Evolutionary conservation across 2,113 vertebrate species (phyloP).

Genomic region (Cyanoramphus novaezelandiae): DNA sequence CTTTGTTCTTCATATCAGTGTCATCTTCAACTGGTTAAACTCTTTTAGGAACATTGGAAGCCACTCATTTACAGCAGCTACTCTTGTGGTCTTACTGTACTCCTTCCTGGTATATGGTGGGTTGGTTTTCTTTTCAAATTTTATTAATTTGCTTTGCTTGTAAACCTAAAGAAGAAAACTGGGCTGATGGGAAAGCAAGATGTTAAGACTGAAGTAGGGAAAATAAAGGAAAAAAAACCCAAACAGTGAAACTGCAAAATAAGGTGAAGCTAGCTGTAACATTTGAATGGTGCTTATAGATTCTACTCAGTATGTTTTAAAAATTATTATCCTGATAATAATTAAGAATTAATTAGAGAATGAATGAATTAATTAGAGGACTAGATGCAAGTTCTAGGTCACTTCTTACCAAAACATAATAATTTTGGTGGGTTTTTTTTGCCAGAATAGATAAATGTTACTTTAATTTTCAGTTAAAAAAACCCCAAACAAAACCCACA

Average conservation of each 20-base stretch:
- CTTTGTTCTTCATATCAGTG: neutral
- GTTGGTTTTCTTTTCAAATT: neutral
- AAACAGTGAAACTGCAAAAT: neutral
- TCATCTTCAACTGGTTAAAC: neutral
- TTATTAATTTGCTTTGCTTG: neutral
- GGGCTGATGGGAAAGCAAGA: neutral
- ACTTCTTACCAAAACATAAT: neutral
- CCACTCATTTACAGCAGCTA: neutral
- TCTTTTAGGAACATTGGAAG: neutral
- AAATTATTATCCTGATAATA: neutral
- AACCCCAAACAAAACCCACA: too few species aligned
- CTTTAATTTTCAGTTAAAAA: neutral
- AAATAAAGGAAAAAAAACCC: neutral
- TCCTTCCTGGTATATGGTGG: accelerated
- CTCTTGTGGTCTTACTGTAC: neutral
- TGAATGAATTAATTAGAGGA: neutral
- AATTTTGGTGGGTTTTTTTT: neutral
- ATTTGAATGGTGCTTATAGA: neutral
- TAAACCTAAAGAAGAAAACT: neutral
- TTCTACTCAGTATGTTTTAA: neutral
- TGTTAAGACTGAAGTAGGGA: neutral
- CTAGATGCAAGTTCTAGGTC: neutral
- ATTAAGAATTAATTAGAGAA: neutral
- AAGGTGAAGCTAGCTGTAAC: neutral
- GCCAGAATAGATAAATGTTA: neutral